These are phyloP conservation scores for Heliornis fulica DNA, from an alignment of 2,113 vertebrate genomes.

Conservation along the genomic window DNA sequence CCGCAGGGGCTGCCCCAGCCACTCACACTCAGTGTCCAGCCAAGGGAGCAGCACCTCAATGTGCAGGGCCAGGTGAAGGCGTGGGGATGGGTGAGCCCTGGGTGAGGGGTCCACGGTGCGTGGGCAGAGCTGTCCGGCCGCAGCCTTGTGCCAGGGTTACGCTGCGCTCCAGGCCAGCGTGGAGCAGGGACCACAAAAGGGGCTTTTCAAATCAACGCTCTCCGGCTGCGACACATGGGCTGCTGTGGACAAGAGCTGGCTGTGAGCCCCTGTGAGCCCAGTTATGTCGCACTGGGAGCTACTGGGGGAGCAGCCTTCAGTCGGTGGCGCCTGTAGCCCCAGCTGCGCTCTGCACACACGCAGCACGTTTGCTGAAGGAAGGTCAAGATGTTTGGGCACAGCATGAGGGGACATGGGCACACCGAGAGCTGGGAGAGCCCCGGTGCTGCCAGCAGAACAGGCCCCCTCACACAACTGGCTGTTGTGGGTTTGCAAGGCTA, in stretches of 20 bases:
- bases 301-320: background rate
- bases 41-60: background rate
- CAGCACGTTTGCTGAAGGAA: background rate
- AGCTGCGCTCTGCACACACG: background rate
- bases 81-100: accelerated
- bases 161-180: background rate
- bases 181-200: slow-evolving; percentile 2
- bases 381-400: background rate
- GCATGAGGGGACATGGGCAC: background rate
- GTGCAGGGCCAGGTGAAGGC: accelerated
- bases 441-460: accelerated
- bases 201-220: background rate
- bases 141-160: accelerated
- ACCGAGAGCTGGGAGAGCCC: background rate
- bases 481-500: too few relatives aligned
- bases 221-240: background rate
- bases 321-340: accelerated
- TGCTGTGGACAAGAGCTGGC: background rate
- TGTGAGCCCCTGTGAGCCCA: background rate
- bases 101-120: background rate
- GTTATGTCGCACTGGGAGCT: background rate
- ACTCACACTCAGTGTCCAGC: accelerated
- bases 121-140: background rate
- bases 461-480: background rate
- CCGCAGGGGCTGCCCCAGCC: background rate